A percentile compares a stretch with the other conserved stretches of the same genome.
Evolutionary conservation across 1,140 invertebrate genomes (phyloP).

Genomic region (Papilio polytes): DNA sequence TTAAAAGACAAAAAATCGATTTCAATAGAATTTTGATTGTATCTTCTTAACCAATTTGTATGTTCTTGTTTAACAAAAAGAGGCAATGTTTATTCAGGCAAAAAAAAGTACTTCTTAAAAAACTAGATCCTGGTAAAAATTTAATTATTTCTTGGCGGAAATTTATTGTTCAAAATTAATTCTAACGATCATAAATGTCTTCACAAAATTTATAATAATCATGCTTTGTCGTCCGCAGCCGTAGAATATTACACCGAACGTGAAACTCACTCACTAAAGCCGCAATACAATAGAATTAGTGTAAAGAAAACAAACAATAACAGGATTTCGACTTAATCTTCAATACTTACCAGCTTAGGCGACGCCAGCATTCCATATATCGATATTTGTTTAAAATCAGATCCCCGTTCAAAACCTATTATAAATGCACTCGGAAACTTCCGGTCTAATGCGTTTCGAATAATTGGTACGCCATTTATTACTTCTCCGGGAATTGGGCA

Average conservation of each 20-base stretch:
- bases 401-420: conserved; percentile 64
- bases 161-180: neutral
- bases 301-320: conserved; percentile 81
- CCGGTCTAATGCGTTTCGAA: conserved; percentile 70
- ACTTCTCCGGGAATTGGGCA: conserved; percentile 64
- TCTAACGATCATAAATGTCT: neutral
- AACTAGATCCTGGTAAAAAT: too few relatives aligned
- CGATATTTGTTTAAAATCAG: conserved; percentile 77
- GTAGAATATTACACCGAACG: conserved; percentile 44
- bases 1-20: conserved; percentile 41
- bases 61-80: neutral
- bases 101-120: neutral
- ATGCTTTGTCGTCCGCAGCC: neutral
- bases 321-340: conserved; percentile 79
- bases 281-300: conserved; percentile 69
- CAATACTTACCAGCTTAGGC: conserved; percentile 72
- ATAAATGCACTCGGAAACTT: conserved; percentile 78
- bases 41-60: neutral
- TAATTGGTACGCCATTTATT: conserved; percentile 77
- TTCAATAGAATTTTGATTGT: neutral
- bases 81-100: neutral
- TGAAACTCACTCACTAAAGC: conserved; percentile 50
- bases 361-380: conserved; percentile 57
- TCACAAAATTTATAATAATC: neutral
- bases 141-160: neutral